These are phyloP conservation scores for Papilio glaucus DNA, from an alignment of 1,140 invertebrate genomes.

Conservation along the genomic window DNA sequence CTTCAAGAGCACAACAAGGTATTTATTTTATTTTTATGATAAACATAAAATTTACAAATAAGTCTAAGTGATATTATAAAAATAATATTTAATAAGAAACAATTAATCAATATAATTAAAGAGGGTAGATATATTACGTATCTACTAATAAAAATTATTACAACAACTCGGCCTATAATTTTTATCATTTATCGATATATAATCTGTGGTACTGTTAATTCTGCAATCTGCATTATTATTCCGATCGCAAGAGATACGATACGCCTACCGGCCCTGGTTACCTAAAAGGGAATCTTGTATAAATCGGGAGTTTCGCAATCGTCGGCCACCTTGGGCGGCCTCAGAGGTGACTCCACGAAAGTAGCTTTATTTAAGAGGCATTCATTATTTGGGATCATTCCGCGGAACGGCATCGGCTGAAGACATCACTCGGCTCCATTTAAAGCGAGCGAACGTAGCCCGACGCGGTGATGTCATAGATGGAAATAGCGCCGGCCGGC, in stretches of 20 bases:
- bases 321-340: constrained; percentile 62
- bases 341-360: constrained; percentile 64
- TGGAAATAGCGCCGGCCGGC: constrained; percentile 80
- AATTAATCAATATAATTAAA: constrained; percentile 13
- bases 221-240: constrained; percentile 71
- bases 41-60: neutral
- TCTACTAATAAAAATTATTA: neutral
- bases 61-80: neutral
- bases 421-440: constrained; percentile 81
- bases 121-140: neutral
- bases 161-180: neutral
- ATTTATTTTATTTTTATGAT: constrained; percentile 66
- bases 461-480: constrained; percentile 82
- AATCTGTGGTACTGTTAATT: constrained; percentile 39
- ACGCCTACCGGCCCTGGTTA: constrained; percentile 59
- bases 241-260: constrained; percentile 59
- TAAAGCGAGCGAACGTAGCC: constrained; percentile 82
- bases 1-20: constrained; percentile 94
- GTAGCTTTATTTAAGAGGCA: constrained; percentile 73
- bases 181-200: constrained; percentile 7
- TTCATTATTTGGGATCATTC: constrained; percentile 76
- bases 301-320: constrained; percentile 74
- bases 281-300: constrained; percentile 80
- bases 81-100: neutral
- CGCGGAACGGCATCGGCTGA: constrained; percentile 80